Evolutionary conservation across 1,140 invertebrate genomes (phyloP).

Genomic region (Nephotettix cincticeps): DNA sequence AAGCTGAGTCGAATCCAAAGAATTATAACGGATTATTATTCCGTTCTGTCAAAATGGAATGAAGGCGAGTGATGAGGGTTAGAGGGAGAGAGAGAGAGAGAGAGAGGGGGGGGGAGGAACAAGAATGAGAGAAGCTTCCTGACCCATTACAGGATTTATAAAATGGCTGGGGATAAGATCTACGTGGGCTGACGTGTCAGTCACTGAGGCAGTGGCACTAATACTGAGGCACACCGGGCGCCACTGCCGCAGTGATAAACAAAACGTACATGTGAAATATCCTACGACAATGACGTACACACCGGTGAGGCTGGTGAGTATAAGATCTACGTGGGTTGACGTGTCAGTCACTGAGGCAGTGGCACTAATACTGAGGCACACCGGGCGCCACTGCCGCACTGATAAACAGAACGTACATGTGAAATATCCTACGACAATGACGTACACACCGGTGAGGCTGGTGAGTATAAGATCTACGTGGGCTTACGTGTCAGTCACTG

Average conservation of each 20-base stretch:
- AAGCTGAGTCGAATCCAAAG: background rate
- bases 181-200: background rate
- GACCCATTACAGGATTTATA: slow-evolving; percentile 8
- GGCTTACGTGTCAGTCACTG: background rate
- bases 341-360: background rate
- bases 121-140: background rate
- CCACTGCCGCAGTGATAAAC: too few relatives aligned
- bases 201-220: background rate
- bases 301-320: too few relatives aligned
- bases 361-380: background rate
- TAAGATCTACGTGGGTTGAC: background rate
- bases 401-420: too few relatives aligned
- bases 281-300: too few relatives aligned
- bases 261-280: too few relatives aligned
- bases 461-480: background rate
- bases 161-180: background rate
- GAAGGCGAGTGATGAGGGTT: background rate
- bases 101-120: background rate
- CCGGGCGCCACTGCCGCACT: background rate
- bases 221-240: background rate
- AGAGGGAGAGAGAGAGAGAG: background rate
- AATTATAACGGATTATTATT: slow-evolving; percentile 16
- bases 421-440: too few relatives aligned
- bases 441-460: too few relatives aligned
- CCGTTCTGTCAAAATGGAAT: slow-evolving; percentile 5